Evolutionary conservation across 2,888 invertebrate species (phyloP), one percentile per base, ranked within the genome.

Genomic region (Perithous albicinctus): DNA sequence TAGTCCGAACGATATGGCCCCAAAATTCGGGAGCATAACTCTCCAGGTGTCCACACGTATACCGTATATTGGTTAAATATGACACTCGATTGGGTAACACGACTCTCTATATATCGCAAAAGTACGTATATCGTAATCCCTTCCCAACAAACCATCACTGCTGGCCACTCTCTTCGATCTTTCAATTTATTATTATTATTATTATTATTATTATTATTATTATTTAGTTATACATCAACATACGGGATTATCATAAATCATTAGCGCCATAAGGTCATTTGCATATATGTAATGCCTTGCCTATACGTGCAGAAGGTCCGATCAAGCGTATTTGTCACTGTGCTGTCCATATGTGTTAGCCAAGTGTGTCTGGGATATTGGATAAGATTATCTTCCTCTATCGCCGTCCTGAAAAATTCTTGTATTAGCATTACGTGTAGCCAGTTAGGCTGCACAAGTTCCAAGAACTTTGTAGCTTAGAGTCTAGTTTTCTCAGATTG

Each of bases 291-390:
- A 26, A 15, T 72, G 15, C 15, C 41, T 12, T 8, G 23, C 38
- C 26, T 12, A n/a, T 20, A 51, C 74, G 75, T 80, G 78, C 78
- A 61, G 80, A 83, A 66, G 80, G 66, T 83, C 78, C 76, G 32
- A 38, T 78, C 72, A 61, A 48, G 73, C 61, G 46, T 64, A 23
- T 59, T 79, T 29, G 32, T 18, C 35, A 7, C 32, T 8, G n/a
- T n/a, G 59, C 59, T 48, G 18, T 64, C 12, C 32, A 38, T 51
- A 12, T 64, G 66, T 48, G 38, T 41, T 0, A 35, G 12, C 2
- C 38, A n/a, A 23, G 38, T 4, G 38, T 23, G 23, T 63, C 23
- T 18, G 35, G 8, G 18, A 61, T 15, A n/a, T 8, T 20, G 18
- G 35, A 18, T n/a, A 1, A 41, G 63, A 63, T 63, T 63, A 63